phyloP scores from a whole-genome alignment of 2,888 invertebrate species.

The Papilio protenor region DNA sequence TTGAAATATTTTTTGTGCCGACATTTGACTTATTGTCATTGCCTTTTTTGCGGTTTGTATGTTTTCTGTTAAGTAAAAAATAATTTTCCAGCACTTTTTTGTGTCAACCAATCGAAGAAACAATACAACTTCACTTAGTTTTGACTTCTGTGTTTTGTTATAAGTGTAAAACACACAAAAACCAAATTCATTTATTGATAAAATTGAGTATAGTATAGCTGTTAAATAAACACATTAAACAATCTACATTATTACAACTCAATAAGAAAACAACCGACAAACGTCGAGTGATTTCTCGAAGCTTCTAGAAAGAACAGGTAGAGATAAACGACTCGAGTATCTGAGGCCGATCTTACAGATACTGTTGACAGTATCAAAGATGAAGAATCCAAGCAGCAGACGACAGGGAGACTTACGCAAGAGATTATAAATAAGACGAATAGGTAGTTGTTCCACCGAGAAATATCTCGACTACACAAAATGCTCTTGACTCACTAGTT shows the following conservation, averaged over 20 bases:
- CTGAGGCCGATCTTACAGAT: slow-evolving; percentile 34
- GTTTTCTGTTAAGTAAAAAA: neutral
- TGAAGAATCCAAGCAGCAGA: slow-evolving; percentile 34
- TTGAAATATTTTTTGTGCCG: slow-evolving; percentile 23
- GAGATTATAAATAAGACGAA: slow-evolving; percentile 41
- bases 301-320: slow-evolving; percentile 16
- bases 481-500: neutral
- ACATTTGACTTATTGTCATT: neutral
- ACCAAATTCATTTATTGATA: neutral
- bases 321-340: slow-evolving; percentile 20
- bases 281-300: neutral
- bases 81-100: neutral
- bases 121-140: no score
- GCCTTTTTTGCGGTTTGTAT: neutral
- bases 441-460: slow-evolving; percentile 5
- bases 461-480: neutral
- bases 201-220: neutral
- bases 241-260: neutral
- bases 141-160: neutral
- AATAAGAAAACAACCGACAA: neutral
- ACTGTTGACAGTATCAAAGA: slow-evolving; percentile 40
- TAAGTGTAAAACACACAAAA: neutral
- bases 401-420: slow-evolving; percentile 40
- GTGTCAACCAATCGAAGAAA: no score
- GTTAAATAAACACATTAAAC: neutral